Base-by-base conservation (phyloP, 2,113 vertebrate genomes). In the Chaetura pelagica region DNA sequence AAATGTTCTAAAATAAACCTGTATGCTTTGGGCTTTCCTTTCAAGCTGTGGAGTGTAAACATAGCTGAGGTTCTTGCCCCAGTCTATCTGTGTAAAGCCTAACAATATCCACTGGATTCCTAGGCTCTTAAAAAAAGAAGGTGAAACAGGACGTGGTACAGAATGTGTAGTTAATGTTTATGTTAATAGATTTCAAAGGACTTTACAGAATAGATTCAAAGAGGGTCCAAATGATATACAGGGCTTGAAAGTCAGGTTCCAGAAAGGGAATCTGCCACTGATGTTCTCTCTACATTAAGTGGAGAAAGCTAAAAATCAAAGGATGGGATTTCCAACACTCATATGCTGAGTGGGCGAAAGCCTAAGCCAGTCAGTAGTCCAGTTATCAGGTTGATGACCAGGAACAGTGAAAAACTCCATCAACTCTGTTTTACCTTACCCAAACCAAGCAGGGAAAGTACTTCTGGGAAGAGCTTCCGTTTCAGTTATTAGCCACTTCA, bases 371-470 rank as follows among this genome's bases (percentile, higher is more conserved):
- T 9, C 35, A 44, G 10, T 18, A 35, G 24, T 69, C 48, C 71
- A 42, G 1, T 52, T 44, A 15, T 48, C 40, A 66, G 52, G 35
- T 26, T 38, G 38, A 66, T 32, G 12, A 38, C 6, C 9, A 34
- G 42, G 42, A 82, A 40, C 0, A 0, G 15, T 48, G 34, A 9
- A 72, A 17, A 75, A 5, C 14, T 66, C 76, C 12, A 0, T 40
- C 63, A 80, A 3, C 20, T 57, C 48, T 75, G n/a, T 30, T 84
- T 54, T 46, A 6, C 69, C 15, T 71, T 42, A 67, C 19, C 35
- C 40, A 66, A 51, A 10, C 7, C 35, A 74, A 27, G 15, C 17
- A 26, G 11, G 73, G 19, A 64, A 59, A 19, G 19, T 69, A 4
- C 79, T 48, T 59, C 29, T 69, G 18, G 22, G 27, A 26, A 59